Evolutionary conservation across 2,113 vertebrate genomes (phyloP).

Genomic region (Eubucco bourcierii): DNA sequence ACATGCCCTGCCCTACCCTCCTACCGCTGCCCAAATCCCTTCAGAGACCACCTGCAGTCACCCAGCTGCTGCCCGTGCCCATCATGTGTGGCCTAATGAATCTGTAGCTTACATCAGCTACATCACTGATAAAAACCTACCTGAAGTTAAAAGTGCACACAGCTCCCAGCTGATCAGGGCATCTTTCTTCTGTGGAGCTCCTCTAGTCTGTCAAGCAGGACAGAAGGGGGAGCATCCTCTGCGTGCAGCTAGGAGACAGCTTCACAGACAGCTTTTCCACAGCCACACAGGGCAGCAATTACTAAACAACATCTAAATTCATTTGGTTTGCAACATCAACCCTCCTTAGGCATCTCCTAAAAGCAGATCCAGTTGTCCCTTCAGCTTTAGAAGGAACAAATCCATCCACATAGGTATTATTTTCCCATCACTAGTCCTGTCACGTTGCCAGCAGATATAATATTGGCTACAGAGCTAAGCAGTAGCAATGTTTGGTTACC

Average conservation of each 20-base stretch:
- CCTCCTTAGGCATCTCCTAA: not conserved
- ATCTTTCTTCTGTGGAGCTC: not conserved
- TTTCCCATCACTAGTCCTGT: not conserved
- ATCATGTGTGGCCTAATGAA: rapidly evolving
- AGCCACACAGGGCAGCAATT: not conserved
- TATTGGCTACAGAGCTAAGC: not conserved
- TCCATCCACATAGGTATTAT: not conserved
- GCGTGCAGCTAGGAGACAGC: not conserved
- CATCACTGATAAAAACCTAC: not conserved
- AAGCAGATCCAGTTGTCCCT: not conserved
- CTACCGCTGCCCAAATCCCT: not conserved
- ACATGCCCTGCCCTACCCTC: not conserved
- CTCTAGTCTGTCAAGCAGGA: not conserved
- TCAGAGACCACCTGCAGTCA: not conserved
- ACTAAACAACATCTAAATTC: not conserved
- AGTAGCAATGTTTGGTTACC: not conserved
- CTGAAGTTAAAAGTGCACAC: no score
- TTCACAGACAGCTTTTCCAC: not conserved
- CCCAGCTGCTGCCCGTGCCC: not conserved
- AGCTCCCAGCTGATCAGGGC: not conserved
- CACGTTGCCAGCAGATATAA: not conserved
- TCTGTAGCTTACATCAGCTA: not conserved
- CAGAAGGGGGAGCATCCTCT: constrained; percentile 1
- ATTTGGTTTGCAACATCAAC: not conserved
- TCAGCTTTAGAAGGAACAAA: not conserved